A percentile compares a stretch with the other conserved stretches of the same genome.
phyloP scores from a whole-genome alignment of 2,888 invertebrate species.

The Homarus gammarus region DNA sequence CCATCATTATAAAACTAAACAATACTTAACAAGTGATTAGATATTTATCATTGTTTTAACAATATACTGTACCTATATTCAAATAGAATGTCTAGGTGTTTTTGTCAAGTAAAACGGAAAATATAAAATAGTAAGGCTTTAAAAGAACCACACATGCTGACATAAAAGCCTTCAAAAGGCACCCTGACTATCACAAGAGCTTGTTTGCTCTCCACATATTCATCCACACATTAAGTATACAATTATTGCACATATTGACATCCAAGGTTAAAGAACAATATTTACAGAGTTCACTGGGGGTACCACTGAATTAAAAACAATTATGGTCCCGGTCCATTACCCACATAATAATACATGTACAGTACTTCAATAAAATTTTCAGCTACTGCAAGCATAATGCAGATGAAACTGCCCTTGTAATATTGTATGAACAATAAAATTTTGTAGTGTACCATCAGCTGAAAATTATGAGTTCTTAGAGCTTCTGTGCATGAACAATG shows the following conservation, averaged over 20 bases:
- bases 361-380: conserved; percentile 23
- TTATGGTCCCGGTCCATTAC: no score
- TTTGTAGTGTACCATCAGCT: neutral
- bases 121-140: conserved; percentile 9
- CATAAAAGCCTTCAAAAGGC: conserved; percentile 43
- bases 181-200: conserved; percentile 59
- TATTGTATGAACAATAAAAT: conserved; percentile 1
- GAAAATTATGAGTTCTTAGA: neutral
- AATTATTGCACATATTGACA: conserved; percentile 35
- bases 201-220: conserved; percentile 19
- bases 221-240: neutral
- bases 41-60: neutral
- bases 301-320: conserved; percentile 10
- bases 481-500: neutral
- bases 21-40: neutral
- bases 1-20: neutral
- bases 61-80: neutral
- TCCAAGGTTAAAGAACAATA: conserved; percentile 17
- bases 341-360: neutral
- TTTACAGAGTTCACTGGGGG: conserved; percentile 7
- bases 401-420: conserved; percentile 1
- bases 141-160: conserved; percentile 16
- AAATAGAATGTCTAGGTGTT: neutral
- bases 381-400: neutral
- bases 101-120: neutral